Evolutionary conservation across 2,797 vertebrate species (phyloP).

Genomic region (Champsocephalus gunnari): DNA sequence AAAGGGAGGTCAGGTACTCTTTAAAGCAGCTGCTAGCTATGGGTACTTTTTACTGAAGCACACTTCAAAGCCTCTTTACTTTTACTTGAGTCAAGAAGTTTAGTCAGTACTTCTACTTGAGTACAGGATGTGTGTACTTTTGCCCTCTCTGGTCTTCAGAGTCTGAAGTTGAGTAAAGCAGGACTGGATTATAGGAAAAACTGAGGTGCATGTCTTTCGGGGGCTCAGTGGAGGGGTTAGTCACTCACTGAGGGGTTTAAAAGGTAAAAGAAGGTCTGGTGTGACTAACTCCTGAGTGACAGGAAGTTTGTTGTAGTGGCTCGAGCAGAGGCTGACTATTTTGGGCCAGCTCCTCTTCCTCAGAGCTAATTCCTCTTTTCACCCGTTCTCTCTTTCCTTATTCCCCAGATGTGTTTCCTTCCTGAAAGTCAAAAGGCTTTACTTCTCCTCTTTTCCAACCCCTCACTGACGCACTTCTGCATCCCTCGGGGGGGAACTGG

Average conservation of each 20-base stretch:
- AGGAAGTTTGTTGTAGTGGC: slow-evolving; percentile 57
- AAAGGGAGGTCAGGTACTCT: no score
- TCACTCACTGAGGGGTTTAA: slow-evolving; percentile 55
- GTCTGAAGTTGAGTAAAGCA: slow-evolving; percentile 42
- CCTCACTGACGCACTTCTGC: slow-evolving; percentile 74
- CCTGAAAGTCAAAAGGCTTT: slow-evolving; percentile 82
- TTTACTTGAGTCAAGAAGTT: no score
- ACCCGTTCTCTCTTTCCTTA: slow-evolving; percentile 81
- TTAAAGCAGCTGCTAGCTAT: no score
- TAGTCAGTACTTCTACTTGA: no score
- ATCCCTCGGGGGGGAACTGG: slow-evolving; percentile 69
- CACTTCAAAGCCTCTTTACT: no score
- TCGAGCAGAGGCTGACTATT: slow-evolving; percentile 76
- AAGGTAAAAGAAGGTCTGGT: slow-evolving; percentile 47
- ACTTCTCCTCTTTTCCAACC: slow-evolving; percentile 83
- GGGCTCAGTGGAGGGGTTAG: slow-evolving; percentile 63
- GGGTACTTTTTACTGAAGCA: no score
- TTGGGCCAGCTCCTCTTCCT: slow-evolving; percentile 78
- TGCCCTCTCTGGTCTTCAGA: background rate
- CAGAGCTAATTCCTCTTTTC: slow-evolving; percentile 82
- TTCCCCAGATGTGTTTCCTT: slow-evolving; percentile 85
- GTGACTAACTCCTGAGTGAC: slow-evolving; percentile 72
- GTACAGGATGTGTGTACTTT: no score
- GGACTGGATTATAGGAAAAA: slow-evolving; percentile 55
- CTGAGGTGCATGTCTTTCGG: slow-evolving; percentile 52